A percentile compares a stretch with the other conserved stretches of the same genome.
phyloP scores from a whole-genome alignment of 2,888 invertebrate species.

The Latheticus oryzae region DNA sequence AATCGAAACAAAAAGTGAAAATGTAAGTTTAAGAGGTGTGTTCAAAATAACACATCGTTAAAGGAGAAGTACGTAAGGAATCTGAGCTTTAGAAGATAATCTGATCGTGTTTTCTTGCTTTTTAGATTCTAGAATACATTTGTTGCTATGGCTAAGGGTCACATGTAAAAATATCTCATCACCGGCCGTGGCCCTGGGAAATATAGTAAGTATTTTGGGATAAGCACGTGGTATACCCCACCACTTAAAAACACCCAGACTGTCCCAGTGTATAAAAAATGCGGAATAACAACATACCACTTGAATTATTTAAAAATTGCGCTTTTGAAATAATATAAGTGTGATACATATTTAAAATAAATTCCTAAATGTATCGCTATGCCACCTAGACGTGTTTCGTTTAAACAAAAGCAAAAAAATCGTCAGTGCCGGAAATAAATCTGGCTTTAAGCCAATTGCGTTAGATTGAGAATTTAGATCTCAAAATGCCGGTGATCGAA shows the following conservation, averaged over 20 bases:
- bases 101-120: conserved; percentile 7
- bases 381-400: conserved; percentile 38
- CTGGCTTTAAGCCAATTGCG: conserved; percentile 37
- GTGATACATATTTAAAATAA: too few relatives aligned
- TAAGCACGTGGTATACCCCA: conserved; percentile 48
- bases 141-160: conserved; percentile 48
- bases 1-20: conserved; percentile 28
- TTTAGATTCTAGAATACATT: conserved; percentile 41
- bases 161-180: conserved; percentile 49
- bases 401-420: conserved; percentile 16
- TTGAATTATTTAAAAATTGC: neutral
- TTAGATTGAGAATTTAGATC: conserved; percentile 10
- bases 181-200: conserved; percentile 59
- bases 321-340: too few relatives aligned
- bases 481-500: conserved; percentile 37
- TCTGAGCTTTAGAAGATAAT: conserved; percentile 5
- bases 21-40: neutral
- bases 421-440: conserved; percentile 35
- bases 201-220: conserved; percentile 55
- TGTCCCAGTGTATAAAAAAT: conserved; percentile 9
- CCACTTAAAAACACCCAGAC: conserved; percentile 45
- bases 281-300: neutral
- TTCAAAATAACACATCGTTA: conserved; percentile 20
- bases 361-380: conserved; percentile 12
- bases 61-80: conserved; percentile 25